A percentile compares a stretch with the other conserved stretches of the same genome.
These are phyloP conservation scores for Aphelocoma coerulescens DNA, from an alignment of 2,113 vertebrate genomes.

Conservation along the genomic window DNA sequence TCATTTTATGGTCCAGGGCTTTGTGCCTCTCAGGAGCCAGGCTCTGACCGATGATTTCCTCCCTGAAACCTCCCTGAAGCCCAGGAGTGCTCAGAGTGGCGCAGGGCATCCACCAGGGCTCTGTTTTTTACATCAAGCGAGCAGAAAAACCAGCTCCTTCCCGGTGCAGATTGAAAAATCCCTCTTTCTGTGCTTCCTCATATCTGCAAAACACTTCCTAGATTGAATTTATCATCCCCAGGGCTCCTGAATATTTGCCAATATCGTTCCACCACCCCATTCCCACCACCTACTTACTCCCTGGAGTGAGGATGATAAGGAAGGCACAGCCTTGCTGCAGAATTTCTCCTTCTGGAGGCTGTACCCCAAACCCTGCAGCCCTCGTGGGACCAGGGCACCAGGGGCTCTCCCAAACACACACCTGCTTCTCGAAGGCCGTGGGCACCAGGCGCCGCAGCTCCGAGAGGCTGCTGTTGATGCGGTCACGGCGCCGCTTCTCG, in stretches of 20 bases:
- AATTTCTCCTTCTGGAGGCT: not conserved
- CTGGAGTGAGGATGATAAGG: not conserved
- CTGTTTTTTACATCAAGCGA: not conserved
- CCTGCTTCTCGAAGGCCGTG: constrained; percentile 93
- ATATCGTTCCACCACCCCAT: not conserved
- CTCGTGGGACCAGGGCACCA: rapidly evolving
- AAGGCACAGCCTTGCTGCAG: not conserved
- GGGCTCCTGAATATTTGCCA: not conserved
- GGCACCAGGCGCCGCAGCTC: constrained; percentile 90
- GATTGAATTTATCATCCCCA: not conserved
- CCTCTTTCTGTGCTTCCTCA: not conserved
- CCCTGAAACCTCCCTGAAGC: not conserved
- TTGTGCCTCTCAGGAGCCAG: not conserved
- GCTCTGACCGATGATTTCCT: not conserved
- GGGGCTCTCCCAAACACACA: constrained; percentile 51
- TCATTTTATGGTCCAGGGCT: not conserved
- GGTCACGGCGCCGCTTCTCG: constrained; percentile 90
- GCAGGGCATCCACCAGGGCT: not conserved
- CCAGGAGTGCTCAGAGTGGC: not conserved
- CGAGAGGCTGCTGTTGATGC: constrained; percentile 94
- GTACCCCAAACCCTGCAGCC: not conserved
- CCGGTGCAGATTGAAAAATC: not conserved
- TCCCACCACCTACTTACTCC: constrained; percentile 7
- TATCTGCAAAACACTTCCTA: not conserved
- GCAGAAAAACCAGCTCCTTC: not conserved